These are phyloP conservation scores for Symphodus melops DNA, from an alignment of 2,113 vertebrate species.

Conservation along the genomic window DNA sequence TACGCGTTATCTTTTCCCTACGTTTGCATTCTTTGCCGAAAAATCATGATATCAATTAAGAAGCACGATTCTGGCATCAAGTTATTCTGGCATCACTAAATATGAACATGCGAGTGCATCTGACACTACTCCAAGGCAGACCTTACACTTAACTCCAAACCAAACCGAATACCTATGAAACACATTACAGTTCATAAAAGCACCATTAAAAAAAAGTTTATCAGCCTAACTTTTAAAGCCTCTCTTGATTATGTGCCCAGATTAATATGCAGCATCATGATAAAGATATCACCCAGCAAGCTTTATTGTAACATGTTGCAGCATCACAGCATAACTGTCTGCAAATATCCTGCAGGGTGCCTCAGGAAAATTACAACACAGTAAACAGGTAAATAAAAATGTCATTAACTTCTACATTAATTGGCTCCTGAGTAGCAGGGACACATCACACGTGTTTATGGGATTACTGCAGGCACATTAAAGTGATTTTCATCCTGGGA, in stretches of 20 bases:
- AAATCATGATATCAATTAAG: constrained; percentile 20
- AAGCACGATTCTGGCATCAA: constrained; percentile 3
- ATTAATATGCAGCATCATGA: constrained; percentile 7
- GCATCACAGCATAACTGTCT: constrained; percentile 2
- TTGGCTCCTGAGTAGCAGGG: not conserved
- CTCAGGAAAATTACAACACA: not conserved
- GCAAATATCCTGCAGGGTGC: constrained; percentile 24
- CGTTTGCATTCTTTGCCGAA: not conserved
- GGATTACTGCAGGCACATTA: constrained; percentile 32
- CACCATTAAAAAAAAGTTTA: constrained; percentile 26
- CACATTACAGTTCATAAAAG: not conserved
- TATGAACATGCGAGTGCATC: not conserved
- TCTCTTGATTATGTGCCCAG: not conserved
- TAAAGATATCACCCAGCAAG: not conserved
- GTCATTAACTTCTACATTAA: constrained; percentile 11
- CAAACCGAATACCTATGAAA: not conserved
- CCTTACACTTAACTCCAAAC: not conserved
- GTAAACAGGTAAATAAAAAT: not conserved
- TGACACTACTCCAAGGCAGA: not conserved
- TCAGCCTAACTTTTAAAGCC: not conserved
- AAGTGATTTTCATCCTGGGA: constrained; percentile 49
- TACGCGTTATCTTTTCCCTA: not conserved
- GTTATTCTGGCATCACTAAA: constrained; percentile 5
- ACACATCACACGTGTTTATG: not conserved
- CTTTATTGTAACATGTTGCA: constrained; percentile 3